A percentile compares a stretch with the other conserved stretches of the same genome.
phyloP scores from a whole-genome alignment of 2,888 invertebrate species.

The Alloplasta piceator region DNA sequence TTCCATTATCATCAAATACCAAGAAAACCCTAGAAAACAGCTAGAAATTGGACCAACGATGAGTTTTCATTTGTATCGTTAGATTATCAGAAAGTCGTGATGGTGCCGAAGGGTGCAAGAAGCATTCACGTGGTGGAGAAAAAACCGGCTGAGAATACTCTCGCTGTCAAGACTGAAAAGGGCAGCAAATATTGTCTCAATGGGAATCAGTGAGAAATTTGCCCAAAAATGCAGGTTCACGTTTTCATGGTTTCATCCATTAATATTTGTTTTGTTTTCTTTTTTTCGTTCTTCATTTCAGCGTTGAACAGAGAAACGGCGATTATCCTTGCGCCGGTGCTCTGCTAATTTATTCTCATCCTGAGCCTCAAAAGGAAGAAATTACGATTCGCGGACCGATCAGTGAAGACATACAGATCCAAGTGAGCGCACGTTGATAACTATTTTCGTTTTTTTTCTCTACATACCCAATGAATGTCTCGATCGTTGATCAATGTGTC shows the following conservation, averaged over 20 bases:
- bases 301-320: slow-evolving; percentile 86
- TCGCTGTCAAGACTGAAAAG: slow-evolving; percentile 90
- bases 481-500: not conserved
- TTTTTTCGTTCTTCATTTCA: slow-evolving; percentile 15
- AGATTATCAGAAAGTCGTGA: slow-evolving; percentile 86
- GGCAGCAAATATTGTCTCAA: slow-evolving; percentile 90
- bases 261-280: slow-evolving; percentile 19
- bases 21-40: not conserved
- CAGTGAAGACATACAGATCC: slow-evolving; percentile 91
- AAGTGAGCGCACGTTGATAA: slow-evolving; percentile 85
- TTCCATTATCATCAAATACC: not conserved
- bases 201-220: slow-evolving; percentile 87
- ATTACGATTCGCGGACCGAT: slow-evolving; percentile 93
- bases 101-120: slow-evolving; percentile 91
- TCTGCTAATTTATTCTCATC: slow-evolving; percentile 89
- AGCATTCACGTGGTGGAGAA: slow-evolving; percentile 91
- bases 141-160: slow-evolving; percentile 85
- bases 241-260: not conserved
- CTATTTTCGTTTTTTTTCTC: not conserved
- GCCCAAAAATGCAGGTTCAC: not conserved
- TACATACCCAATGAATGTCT: not conserved
- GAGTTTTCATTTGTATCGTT: slow-evolving; percentile 50
- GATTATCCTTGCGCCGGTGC: slow-evolving; percentile 93
- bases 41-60: not conserved
- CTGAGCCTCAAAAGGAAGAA: slow-evolving; percentile 91